Evolutionary conservation across 1,140 invertebrate species (phyloP).

Genomic region (Helicoverpa armigera): DNA sequence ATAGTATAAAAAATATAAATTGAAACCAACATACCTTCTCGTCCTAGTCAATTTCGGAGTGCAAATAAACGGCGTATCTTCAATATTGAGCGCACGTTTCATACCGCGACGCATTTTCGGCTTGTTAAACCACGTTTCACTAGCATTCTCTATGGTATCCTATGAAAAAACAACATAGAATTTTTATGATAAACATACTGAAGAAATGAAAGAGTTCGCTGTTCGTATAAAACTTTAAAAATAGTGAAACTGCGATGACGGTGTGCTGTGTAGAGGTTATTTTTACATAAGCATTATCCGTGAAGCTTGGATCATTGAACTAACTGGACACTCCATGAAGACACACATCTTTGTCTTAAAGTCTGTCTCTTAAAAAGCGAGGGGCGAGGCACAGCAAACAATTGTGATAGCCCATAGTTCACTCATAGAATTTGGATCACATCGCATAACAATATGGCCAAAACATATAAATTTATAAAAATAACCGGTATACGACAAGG

Average conservation of each 20-base stretch:
- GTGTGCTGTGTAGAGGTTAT: not conserved
- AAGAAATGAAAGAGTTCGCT: conserved; percentile 7
- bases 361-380: too few species aligned
- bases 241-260: not conserved
- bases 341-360: too few species aligned
- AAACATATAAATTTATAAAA: too few species aligned
- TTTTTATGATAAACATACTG: not conserved
- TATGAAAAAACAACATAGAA: conserved; percentile 51
- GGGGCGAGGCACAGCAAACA: too few species aligned
- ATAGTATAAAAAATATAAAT: not conserved
- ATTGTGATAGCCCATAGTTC: too few species aligned
- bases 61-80: conserved; percentile 84
- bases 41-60: conserved; percentile 76
- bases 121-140: conserved; percentile 82
- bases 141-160: conserved; percentile 84
- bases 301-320: too few species aligned
- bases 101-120: conserved; percentile 75
- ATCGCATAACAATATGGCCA: too few species aligned
- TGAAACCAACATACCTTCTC: conserved; percentile 64
- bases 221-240: conserved; percentile 8
- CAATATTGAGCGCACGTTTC: conserved; percentile 77
- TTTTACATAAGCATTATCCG: not conserved
- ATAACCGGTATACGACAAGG: too few species aligned
- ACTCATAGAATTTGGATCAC: too few species aligned
- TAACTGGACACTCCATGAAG: too few species aligned